Percentiles rank a stretch among this genome's conserved stretches.
Evolutionary conservation across 2,113 vertebrate species (phyloP).

Genomic region (Struthidea cinerea): DNA sequence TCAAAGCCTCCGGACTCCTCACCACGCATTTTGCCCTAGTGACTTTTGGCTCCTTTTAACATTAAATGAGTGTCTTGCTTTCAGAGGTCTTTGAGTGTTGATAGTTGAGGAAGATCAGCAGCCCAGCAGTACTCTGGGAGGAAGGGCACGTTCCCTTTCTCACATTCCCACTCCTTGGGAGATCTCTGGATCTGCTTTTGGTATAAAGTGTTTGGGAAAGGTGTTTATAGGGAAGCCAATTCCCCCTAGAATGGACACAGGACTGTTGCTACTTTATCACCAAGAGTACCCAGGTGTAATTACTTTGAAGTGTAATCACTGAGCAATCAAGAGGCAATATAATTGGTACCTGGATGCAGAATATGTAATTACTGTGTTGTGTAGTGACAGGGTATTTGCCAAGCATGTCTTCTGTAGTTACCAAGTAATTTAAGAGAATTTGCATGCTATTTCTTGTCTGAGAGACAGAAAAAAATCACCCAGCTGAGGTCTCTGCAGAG

Average conservation of each 20-base stretch:
- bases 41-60: neutral
- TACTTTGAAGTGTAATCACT: slow-evolving; percentile 21
- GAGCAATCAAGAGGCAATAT: slow-evolving; percentile 2
- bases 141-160: neutral
- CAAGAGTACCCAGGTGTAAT: neutral
- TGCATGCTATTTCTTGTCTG: slow-evolving; percentile 20
- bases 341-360: slow-evolving; percentile 48
- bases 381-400: slow-evolving; percentile 15
- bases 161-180: neutral
- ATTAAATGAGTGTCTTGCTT: neutral
- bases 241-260: neutral
- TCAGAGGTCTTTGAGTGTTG: neutral
- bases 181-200: neutral
- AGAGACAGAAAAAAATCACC: neutral
- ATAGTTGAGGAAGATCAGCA: neutral
- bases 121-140: neutral
- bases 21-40: neutral
- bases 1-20: neutral
- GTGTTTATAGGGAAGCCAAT: neutral
- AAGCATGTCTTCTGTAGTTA: slow-evolving; percentile 2
- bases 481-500: slow-evolving; percentile 20
- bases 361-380: slow-evolving; percentile 27
- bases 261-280: neutral
- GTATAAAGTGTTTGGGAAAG: neutral
- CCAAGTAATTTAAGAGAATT: slow-evolving; percentile 38